Evolutionary conservation across 2,888 invertebrate genomes (phyloP).

Genomic region (Eilema depressum): DNA sequence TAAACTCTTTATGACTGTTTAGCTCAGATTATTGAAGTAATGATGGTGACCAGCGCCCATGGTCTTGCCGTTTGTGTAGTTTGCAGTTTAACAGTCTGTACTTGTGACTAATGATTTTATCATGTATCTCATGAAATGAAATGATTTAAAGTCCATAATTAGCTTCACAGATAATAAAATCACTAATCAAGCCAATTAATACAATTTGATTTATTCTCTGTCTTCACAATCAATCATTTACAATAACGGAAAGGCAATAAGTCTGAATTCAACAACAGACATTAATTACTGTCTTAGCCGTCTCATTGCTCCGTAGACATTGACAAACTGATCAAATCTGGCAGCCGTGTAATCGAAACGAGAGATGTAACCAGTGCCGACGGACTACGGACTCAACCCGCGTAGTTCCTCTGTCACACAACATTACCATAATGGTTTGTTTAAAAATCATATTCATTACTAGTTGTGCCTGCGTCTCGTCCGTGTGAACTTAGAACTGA

Average conservation of each 20-base stretch:
- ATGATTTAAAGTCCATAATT: background rate
- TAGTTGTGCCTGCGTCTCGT: background rate
- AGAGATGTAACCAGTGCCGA: background rate
- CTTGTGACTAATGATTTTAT: too few relatives aligned
- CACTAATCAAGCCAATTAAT: slow-evolving; percentile 13
- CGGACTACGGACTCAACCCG: background rate
- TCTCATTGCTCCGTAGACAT: slow-evolving; percentile 15
- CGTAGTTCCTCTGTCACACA: background rate
- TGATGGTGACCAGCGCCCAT: too few relatives aligned
- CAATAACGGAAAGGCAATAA: slow-evolving; percentile 15
- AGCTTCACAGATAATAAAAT: background rate
- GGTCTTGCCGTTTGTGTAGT: too few relatives aligned
- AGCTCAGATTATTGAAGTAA: too few relatives aligned
- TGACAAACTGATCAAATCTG: slow-evolving; percentile 18
- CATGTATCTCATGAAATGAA: too few relatives aligned
- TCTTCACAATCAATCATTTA: slow-evolving; percentile 18
- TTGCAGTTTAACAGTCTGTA: too few relatives aligned
- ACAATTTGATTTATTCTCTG: slow-evolving; percentile 17
- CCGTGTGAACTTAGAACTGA: too few relatives aligned
- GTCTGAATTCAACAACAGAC: slow-evolving; percentile 19
- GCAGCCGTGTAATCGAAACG: background rate
- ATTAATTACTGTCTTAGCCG: slow-evolving; percentile 18
- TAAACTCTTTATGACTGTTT: too few relatives aligned
- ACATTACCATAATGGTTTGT: background rate
- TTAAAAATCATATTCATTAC: background rate